Evolutionary conservation across 2,113 vertebrate genomes (phyloP).

Genomic region (Phainopepla nitens): DNA sequence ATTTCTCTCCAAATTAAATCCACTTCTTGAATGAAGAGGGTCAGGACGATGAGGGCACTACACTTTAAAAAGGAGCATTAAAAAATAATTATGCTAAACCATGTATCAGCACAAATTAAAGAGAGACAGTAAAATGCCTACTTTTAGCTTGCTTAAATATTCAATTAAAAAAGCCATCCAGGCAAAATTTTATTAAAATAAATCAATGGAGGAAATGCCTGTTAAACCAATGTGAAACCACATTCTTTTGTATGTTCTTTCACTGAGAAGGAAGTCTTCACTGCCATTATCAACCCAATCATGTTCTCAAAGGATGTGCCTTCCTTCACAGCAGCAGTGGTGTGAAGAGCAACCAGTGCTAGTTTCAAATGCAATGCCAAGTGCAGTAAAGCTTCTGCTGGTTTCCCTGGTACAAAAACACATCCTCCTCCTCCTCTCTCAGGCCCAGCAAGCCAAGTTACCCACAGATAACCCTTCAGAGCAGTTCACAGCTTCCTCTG

Average conservation of each 20-base stretch:
- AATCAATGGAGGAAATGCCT: background rate
- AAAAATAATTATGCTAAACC: constrained; percentile 37
- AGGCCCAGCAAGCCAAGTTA: background rate
- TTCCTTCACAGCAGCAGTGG: background rate
- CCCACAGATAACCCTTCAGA: background rate
- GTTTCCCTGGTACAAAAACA: background rate
- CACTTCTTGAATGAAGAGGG: background rate
- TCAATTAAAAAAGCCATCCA: constrained; percentile 17
- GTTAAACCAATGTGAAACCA: background rate
- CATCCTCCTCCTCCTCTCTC: background rate
- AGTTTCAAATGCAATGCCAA: background rate
- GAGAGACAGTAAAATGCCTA: background rate
- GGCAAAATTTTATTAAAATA: background rate
- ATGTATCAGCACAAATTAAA: constrained; percentile 4
- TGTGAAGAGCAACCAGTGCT: background rate
- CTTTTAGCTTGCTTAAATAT: constrained; percentile 6
- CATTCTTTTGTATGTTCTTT: background rate
- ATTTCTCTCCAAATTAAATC: background rate
- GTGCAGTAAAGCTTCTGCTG: background rate
- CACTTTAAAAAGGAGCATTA: background rate
- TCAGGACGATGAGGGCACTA: background rate
- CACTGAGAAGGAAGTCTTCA: background rate
- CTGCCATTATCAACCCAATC: background rate
- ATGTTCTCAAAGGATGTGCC: background rate
- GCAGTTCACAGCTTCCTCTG: background rate